Percentiles rank a stretch among this genome's conserved stretches.
Conservation (phyloP, 2,888 invertebrate species). For the Trisateles emortualis region DNA sequence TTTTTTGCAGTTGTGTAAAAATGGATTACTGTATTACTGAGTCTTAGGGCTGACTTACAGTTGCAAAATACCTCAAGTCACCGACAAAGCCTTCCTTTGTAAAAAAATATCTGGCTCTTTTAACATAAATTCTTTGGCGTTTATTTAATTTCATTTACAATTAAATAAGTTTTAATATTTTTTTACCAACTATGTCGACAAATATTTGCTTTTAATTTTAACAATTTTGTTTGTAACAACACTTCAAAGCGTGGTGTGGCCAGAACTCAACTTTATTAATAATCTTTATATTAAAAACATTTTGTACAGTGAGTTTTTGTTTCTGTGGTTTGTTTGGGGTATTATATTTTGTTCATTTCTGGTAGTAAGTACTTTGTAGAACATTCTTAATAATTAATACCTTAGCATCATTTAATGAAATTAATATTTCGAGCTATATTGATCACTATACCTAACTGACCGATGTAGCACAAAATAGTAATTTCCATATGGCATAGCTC, state of each 20-base stretch:
- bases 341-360: background rate
- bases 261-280: constrained; percentile 26
- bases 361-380: background rate
- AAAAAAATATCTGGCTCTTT: background rate
- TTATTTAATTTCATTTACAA: background rate
- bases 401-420: too few relatives aligned
- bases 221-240: background rate
- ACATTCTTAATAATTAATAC: background rate
- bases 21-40: too few relatives aligned
- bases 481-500: too few relatives aligned
- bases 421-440: too few relatives aligned
- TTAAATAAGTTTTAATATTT: background rate
- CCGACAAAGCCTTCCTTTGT: background rate
- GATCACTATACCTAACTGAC: too few relatives aligned
- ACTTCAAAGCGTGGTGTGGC: background rate
- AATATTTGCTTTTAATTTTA: background rate
- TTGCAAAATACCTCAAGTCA: background rate
- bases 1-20: too few relatives aligned
- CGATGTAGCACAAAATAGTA: too few relatives aligned
- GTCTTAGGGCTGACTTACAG: background rate
- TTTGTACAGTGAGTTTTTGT: background rate
- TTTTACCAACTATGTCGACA: background rate
- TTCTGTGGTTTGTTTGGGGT: background rate
- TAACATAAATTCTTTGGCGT: background rate
- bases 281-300: constrained; percentile 8